phyloP scores from a whole-genome alignment of 2,113 vertebrate species.

The Pangasianodon hypophthalmus region DNA sequence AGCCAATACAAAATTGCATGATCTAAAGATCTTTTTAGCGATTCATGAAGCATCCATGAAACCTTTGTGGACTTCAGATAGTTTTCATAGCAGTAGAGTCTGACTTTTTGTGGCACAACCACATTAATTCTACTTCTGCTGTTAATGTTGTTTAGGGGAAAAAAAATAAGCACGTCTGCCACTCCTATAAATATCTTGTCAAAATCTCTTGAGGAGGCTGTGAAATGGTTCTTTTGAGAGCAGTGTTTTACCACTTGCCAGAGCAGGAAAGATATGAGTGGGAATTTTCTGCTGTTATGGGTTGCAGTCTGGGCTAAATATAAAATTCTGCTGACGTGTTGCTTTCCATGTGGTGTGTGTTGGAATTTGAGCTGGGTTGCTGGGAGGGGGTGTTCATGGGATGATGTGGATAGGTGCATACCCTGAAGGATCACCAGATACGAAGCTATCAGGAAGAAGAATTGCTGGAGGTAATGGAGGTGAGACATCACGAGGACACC shows the following conservation, averaged over 20 bases:
- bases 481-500: slow-evolving; percentile 19
- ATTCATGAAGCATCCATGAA: slow-evolving; percentile 1
- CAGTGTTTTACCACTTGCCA: neutral
- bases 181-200: slow-evolving; percentile 39
- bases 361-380: neutral
- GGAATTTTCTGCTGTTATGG: slow-evolving; percentile 26
- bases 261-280: slow-evolving; percentile 23
- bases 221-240: neutral
- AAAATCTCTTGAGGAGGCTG: slow-evolving; percentile 1
- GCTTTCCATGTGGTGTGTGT: slow-evolving; percentile 12
- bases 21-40: neutral
- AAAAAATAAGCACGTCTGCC: slow-evolving; percentile 8
- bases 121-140: slow-evolving; percentile 7
- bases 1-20: neutral
- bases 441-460: slow-evolving; percentile 1
- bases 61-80: slow-evolving; percentile 5
- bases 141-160: slow-evolving; percentile 1
- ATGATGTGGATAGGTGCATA: neutral
- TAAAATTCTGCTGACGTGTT: slow-evolving; percentile 34
- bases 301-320: slow-evolving; percentile 25
- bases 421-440: slow-evolving; percentile 1
- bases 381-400: neutral
- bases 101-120: slow-evolving; percentile 12
- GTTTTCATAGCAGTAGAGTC: slow-evolving; percentile 36
- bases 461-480: slow-evolving; percentile 15